These are phyloP conservation scores for Phyllotreta cruciferae DNA, from an alignment of 2,888 invertebrate genomes.

Conservation along the genomic window DNA sequence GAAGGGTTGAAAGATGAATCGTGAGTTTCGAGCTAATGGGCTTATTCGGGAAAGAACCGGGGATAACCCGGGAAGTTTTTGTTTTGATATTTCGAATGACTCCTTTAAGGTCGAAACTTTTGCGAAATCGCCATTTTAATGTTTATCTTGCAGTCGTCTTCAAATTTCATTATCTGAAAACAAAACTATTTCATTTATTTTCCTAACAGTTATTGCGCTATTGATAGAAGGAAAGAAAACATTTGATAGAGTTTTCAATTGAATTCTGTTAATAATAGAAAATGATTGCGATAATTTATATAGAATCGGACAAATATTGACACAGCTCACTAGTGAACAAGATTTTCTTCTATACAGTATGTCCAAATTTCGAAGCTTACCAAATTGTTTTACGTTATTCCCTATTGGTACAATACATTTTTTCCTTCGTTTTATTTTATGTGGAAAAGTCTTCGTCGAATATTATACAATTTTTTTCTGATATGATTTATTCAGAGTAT, in stretches of 20 bases:
- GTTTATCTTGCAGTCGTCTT: conserved; percentile 2
- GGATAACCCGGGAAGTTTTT: conserved; percentile 14
- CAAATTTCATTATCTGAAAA: conserved; percentile 18
- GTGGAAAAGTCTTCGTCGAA: too few species aligned
- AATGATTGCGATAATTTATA: neutral
- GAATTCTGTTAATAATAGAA: neutral
- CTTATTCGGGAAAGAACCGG: conserved; percentile 13
- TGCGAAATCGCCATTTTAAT: conserved; percentile 6
- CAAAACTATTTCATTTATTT: conserved; percentile 16
- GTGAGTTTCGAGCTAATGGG: conserved; percentile 17
- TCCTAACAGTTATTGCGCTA: conserved; percentile 6
- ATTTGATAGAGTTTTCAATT: conserved; percentile 2
- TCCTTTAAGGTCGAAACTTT: conserved; percentile 6
- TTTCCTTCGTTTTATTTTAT: too few species aligned
- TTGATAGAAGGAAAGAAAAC: neutral
- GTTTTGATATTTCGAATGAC: neutral
- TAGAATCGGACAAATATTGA: too few species aligned
- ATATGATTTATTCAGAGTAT: conserved; percentile 27
- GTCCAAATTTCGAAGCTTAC: too few species aligned
- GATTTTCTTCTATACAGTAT: too few species aligned
- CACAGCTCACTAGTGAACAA: too few species aligned
- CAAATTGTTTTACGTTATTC: too few species aligned
- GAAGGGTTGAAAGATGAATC: conserved; percentile 40
- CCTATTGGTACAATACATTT: too few species aligned
- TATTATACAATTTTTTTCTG: too few species aligned